Base-by-base conservation (phyloP, 2,888 invertebrate genomes). In the Hedychridium roseum region DNA sequence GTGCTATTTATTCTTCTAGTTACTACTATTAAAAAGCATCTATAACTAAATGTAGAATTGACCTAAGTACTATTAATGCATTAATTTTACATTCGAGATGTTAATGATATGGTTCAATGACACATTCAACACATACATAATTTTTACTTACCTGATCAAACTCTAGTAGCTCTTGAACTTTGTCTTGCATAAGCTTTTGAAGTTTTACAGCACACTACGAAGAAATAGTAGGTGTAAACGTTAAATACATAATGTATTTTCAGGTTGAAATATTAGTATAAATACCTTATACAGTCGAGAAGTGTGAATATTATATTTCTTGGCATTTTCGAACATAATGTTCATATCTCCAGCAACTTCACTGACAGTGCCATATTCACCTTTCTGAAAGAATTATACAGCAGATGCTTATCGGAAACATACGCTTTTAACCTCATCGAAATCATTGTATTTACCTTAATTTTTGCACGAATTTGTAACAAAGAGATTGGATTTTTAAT, bases 281-380 rank as follows among this genome's bases (percentile, higher is more conserved):
- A n/a, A 74, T 79, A 89, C 90, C 79, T 91, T 91, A 76, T 92
- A 92, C 9, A 93, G 83, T 64, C 88, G 86, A 30, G 93, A 92
- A 28, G 89, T 88, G 37, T 89, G 86, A 32, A 89, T 82, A 79
- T 94, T 94, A 76, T 94, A 95, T 68, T 89, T 88, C 75, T 91
- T 92, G 7, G 98, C 98, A 80, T 99, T 99, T 74, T 96, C 94
- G 78, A 98, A 94, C 89, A 98, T 94, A 37, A 96, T 87, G 73
- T 94, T 95, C 83, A 99, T 86, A 75, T 99, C 98, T 0, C 90
- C 90, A 0, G 95, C 93, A 30, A 98, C 88, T 76, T 96, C 94
- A 18, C 90, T 90, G 1, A 96, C 83, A 7, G 90, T 92, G 0
- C 89, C 89, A 74, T 94, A 95, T 61, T 86, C 87, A 16, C 91